These are phyloP conservation scores for Pedionomus torquatus DNA, from an alignment of 2,113 vertebrate species.

Conservation along the genomic window DNA sequence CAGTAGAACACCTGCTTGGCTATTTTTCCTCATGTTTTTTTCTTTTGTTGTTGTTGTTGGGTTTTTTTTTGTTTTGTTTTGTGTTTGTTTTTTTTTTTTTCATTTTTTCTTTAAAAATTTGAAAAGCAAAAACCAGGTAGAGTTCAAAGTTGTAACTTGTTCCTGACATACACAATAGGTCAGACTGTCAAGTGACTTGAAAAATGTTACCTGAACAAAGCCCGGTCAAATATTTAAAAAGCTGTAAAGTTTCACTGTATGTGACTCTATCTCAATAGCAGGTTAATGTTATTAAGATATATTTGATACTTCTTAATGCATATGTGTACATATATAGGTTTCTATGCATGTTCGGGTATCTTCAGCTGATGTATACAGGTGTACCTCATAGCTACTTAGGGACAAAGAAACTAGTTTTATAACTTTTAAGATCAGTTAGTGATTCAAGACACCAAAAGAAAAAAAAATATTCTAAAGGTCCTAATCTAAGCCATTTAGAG, in stretches of 20 bases:
- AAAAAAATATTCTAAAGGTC: background rate
- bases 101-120: background rate
- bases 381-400: background rate
- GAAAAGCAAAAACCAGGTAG: background rate
- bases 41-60: rapidly evolving
- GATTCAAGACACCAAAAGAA: background rate
- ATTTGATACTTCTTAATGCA: background rate
- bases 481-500: background rate
- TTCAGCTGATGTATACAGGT: background rate
- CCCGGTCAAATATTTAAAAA: background rate
- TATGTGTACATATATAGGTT: too few species aligned
- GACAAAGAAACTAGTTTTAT: background rate
- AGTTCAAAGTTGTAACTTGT: background rate
- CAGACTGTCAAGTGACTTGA: background rate
- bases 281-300: background rate
- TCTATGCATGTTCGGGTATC: background rate
- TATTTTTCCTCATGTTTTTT: rapidly evolving
- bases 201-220: background rate
- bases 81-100: rapidly evolving
- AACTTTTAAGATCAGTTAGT: background rate
- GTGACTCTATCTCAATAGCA: rapidly evolving
- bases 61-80: rapidly evolving
- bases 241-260: background rate
- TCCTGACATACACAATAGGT: background rate
- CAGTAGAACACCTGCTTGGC: rapidly evolving